Conservation (phyloP, 1,140 invertebrate species). For the Oscheius sp. region DNA sequence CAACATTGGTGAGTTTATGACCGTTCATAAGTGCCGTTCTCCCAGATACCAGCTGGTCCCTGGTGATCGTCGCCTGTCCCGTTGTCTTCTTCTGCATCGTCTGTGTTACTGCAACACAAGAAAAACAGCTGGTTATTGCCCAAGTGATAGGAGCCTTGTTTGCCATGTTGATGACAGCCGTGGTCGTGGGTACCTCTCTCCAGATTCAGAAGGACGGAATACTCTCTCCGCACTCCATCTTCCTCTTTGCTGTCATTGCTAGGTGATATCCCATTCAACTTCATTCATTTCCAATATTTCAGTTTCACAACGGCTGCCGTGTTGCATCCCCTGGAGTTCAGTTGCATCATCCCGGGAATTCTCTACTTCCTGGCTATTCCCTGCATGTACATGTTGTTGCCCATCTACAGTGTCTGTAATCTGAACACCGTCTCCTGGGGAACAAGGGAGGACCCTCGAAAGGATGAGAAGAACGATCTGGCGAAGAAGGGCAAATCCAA, state of each 20-base stretch:
- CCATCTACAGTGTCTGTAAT: conserved; percentile 85
- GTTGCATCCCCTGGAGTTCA: conserved; percentile 78
- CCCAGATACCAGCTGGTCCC: conserved; percentile 49
- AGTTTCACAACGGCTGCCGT: conserved; percentile 71
- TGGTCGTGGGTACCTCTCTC: conserved; percentile 66
- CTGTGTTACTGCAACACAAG: conserved; percentile 46
- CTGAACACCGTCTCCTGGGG: conserved; percentile 85
- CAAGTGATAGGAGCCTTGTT: conserved; percentile 55
- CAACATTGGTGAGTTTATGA: conserved; percentile 53
- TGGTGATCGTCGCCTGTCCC: conserved; percentile 59
- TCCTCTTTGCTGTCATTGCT: conserved; percentile 70
- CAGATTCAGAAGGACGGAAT: conserved; percentile 78
- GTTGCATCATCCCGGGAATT: conserved; percentile 73
- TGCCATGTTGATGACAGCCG: conserved; percentile 60
- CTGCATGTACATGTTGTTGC: conserved; percentile 86
- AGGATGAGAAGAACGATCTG: conserved; percentile 29
- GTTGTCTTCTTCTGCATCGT: conserved; percentile 56
- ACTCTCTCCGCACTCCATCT: conserved; percentile 75
- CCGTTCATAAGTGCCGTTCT: not conserved
- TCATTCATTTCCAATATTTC: conserved; percentile 15
- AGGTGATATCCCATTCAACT: conserved; percentile 14
- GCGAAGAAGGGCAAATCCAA: conserved; percentile 14
- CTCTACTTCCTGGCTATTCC: conserved; percentile 88
- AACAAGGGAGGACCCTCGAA: conserved; percentile 72
- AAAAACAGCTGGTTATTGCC: conserved; percentile 53